Percentiles rank a stretch among this genome's conserved stretches.
These are phyloP conservation scores for Epirrita christyi DNA, from an alignment of 2,888 invertebrate species.

Conservation along the genomic window DNA sequence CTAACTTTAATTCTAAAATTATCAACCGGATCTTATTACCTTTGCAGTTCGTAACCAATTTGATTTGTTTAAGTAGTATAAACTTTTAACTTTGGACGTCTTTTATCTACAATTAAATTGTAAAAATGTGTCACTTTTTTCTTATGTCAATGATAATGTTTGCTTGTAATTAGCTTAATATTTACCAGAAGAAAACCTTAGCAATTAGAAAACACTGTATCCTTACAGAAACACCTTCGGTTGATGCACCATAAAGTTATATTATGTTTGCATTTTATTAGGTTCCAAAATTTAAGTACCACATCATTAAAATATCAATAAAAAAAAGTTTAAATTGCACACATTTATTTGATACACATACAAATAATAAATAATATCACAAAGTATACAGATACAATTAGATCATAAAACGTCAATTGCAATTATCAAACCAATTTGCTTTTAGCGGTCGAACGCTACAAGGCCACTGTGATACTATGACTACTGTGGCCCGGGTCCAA, in stretches of 20 bases:
- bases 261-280: too few species aligned
- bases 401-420: constrained; percentile 45
- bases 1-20: not conserved
- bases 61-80: constrained; percentile 45
- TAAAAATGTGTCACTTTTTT: too few species aligned
- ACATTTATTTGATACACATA: constrained; percentile 47
- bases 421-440: constrained; percentile 56
- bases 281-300: too few species aligned
- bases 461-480: constrained; percentile 47
- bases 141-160: too few species aligned
- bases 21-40: constrained; percentile 51
- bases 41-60: constrained; percentile 78
- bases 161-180: too few species aligned
- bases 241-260: too few species aligned
- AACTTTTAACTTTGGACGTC: too few species aligned
- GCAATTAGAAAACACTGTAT: too few species aligned
- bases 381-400: constrained; percentile 39
- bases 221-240: too few species aligned
- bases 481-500: constrained; percentile 39
- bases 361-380: constrained; percentile 41
- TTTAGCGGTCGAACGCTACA: constrained; percentile 49
- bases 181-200: too few species aligned
- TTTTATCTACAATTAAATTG: too few species aligned
- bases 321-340: constrained; percentile 33
- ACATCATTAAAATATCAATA: too few species aligned